Conservation (phyloP, 2,113 vertebrate species). For the Otus sunia region DNA sequence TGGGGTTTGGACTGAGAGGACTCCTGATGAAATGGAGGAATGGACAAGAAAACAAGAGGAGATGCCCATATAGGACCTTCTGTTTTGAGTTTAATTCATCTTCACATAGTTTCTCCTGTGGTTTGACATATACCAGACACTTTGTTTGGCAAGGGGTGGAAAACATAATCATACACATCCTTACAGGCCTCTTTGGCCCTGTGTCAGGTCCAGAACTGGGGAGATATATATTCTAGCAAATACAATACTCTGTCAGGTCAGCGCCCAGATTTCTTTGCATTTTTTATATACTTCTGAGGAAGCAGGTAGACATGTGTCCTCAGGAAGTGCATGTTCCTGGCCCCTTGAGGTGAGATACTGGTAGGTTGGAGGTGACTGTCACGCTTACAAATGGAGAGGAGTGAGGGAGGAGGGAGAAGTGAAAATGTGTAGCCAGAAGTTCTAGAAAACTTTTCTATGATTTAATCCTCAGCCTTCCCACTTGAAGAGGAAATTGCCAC, state of each 20-base stretch:
- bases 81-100: neutral
- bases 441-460: neutral
- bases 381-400: neutral
- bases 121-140: neutral
- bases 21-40: neutral
- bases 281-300: conserved; percentile 10
- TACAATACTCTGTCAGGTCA: neutral
- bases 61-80: neutral
- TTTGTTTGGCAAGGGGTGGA: neutral
- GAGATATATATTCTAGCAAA: neutral
- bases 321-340: neutral
- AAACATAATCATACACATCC: neutral
- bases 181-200: neutral
- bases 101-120: neutral
- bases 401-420: neutral
- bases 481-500: neutral
- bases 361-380: neutral
- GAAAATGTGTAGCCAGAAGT: neutral
- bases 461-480: neutral
- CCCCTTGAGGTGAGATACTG: conserved; percentile 21
- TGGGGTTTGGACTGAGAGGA: neutral
- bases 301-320: neutral
- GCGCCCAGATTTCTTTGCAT: neutral
- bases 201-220: neutral
- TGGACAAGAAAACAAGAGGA: neutral